A percentile compares a stretch with the other conserved stretches of the same genome.
These are phyloP conservation scores for Paracentrotus lividus DNA, from an alignment of 53 echinoderm and acorn worm genomes.

Conservation along the genomic window DNA sequence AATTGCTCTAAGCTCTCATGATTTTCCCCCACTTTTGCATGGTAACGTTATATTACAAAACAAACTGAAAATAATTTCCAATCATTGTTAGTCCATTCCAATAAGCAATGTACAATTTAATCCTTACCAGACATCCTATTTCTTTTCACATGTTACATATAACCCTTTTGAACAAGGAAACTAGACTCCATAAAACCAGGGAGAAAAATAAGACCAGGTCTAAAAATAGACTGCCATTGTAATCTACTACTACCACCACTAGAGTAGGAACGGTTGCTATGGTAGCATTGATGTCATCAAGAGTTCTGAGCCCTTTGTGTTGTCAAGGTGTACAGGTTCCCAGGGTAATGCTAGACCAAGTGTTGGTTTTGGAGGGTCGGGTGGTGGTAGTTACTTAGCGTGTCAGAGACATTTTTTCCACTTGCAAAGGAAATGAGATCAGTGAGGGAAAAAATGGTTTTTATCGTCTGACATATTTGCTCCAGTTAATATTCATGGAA, in stretches of 20 bases:
- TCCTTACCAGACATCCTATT: background rate
- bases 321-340: constrained; percentile 40
- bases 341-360: constrained; percentile 47
- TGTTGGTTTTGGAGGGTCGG: constrained; percentile 38
- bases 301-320: constrained; percentile 52
- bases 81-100: too few species aligned
- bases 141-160: background rate
- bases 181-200: constrained; percentile 42
- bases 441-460: background rate
- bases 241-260: constrained; percentile 52
- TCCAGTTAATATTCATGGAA: background rate
- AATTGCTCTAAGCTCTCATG: too few species aligned
- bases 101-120: background rate
- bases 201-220: constrained; percentile 25
- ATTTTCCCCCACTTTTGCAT: too few species aligned
- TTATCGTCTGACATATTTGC: background rate
- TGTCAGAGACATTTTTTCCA: background rate
- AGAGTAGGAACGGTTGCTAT: constrained; percentile 68
- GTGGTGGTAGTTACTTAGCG: background rate
- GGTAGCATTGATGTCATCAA: constrained; percentile 87
- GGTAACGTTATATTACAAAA: too few species aligned
- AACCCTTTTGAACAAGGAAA: background rate
- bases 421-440: background rate
- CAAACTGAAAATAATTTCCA: too few species aligned
- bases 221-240: constrained; percentile 24